Evolutionary conservation across 2,797 vertebrate genomes (phyloP), one percentile per base, ranked within the genome.

Genomic region (Bradypodion pumilum): DNA sequence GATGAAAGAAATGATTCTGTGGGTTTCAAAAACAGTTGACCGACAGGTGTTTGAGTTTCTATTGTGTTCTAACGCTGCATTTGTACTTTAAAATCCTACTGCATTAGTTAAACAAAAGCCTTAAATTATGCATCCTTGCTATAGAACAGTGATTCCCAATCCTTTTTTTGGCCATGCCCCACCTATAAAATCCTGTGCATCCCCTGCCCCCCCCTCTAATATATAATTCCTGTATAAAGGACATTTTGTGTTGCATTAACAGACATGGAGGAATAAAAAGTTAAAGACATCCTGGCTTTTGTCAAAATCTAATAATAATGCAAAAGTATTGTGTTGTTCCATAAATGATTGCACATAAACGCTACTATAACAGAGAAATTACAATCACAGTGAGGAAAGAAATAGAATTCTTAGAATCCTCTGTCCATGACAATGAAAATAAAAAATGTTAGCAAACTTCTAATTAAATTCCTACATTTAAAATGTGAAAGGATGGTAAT

Each of bases 241-340:
- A 88, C 37, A 44, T 76, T 83, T 21, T 84, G 80, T 81, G 85
- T 78, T 86, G 74, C 29, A 5, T 62, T 86, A 77, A 16, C 37
- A 35, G 83, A 82, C 84, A 84, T 78, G 82, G 56, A 75, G 8
- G 83, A 62, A 63, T 8, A 84, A 62, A 81, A 32, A 46, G 62
- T 49, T 75, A 0, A 75, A 75, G 76, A 86, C 90, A 83, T 83
- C 77, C 89, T 86, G 88, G 76, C 63, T 86, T 88, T 89, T 29
- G 7, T 89, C 84, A 60, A 49, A 88, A 80, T 62, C 59, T 86
- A 90, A 90, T 46, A 49, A 73, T 86, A 89, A 73, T 62, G 73
- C 42, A 83, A n/a, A n/a, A 59, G 16, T 5, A 29, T 25, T 81
- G 78, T 89, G 56, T 86, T 42, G 75, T 37, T 80, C 0, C 80